These are phyloP conservation scores for Wiebesia pumilae DNA, from an alignment of 1,140 invertebrate genomes.

Conservation along the genomic window DNA sequence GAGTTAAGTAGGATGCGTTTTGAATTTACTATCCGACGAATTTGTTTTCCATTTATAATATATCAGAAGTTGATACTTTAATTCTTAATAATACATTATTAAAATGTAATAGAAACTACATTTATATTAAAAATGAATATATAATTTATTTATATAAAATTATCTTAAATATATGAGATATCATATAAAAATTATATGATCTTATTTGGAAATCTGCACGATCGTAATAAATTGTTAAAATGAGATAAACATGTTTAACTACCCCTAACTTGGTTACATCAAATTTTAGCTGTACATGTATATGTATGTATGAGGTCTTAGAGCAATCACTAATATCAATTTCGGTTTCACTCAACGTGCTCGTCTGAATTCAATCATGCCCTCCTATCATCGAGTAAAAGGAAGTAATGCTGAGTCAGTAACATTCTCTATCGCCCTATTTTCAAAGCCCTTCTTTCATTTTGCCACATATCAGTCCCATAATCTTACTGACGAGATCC, in stretches of 20 bases:
- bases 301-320: not conserved
- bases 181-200: too few relatives aligned
- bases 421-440: not conserved
- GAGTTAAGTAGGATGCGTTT: too few relatives aligned
- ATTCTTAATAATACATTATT: too few relatives aligned
- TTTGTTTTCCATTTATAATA: too few relatives aligned
- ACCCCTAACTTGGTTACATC: not conserved
- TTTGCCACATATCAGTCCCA: conserved; percentile 14
- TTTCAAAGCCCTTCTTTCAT: not conserved
- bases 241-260: not conserved
- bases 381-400: not conserved
- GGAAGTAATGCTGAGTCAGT: conserved; percentile 31
- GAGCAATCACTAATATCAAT: conserved; percentile 21
- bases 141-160: too few relatives aligned
- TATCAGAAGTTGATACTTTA: too few relatives aligned
- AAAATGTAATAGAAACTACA: too few relatives aligned
- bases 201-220: too few relatives aligned
- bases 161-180: too few relatives aligned
- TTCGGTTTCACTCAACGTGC: conserved; percentile 23
- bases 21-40: too few relatives aligned
- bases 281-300: not conserved
- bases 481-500: conserved; percentile 9
- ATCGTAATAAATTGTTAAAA: not conserved
- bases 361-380: conserved; percentile 23
- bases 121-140: too few relatives aligned